A percentile compares a stretch with the other conserved stretches of the same genome.
phyloP scores from a whole-genome alignment of 2,888 invertebrate species.

The Sphinx pinastri region DNA sequence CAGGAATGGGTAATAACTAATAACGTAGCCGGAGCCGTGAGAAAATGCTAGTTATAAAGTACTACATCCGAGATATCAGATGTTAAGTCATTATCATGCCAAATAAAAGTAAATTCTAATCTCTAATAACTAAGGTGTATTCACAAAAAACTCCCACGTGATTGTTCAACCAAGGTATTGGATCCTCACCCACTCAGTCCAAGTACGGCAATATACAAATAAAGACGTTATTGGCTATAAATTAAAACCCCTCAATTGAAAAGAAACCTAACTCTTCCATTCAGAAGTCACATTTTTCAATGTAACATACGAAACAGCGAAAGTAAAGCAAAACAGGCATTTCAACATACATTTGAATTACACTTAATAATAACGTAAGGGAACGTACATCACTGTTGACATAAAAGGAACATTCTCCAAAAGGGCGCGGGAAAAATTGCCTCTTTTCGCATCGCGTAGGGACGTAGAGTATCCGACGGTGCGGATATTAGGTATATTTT shows the following conservation, averaged over 20 bases:
- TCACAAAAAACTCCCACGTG: no score
- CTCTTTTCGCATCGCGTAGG: conserved; percentile 5
- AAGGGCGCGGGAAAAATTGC: conserved; percentile 25
- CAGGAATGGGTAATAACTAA: no score
- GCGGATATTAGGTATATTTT: not conserved
- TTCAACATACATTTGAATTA: conserved; percentile 24
- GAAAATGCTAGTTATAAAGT: no score
- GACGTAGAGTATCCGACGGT: not conserved
- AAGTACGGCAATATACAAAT: no score
- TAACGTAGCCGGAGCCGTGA: no score
- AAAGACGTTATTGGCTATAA: no score
- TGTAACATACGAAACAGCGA: not conserved
- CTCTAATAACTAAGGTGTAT: no score
- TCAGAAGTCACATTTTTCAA: conserved; percentile 9
- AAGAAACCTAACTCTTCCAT: not conserved
- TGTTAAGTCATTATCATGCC: no score
- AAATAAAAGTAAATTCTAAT: no score
- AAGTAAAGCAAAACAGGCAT: conserved; percentile 18
- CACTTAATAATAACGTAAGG: conserved; percentile 25
- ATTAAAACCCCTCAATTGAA: not conserved
- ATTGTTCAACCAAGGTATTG: no score
- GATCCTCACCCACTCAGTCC: no score
- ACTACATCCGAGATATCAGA: no score
- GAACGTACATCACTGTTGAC: conserved; percentile 32
- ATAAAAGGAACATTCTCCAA: conserved; percentile 37